phyloP scores from a whole-genome alignment of 2,888 invertebrate species.

The Luperina nickerlii region DNA sequence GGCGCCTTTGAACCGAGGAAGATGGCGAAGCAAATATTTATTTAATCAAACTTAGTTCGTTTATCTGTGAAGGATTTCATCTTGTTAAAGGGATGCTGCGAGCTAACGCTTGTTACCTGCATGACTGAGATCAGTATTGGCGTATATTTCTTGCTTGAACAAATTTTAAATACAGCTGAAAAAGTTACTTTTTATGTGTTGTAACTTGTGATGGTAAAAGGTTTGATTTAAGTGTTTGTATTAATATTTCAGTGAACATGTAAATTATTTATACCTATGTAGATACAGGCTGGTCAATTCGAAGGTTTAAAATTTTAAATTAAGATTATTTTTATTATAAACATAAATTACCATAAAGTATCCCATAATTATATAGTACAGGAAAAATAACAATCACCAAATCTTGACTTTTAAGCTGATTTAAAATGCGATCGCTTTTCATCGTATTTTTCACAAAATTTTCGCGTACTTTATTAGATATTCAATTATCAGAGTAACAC shows the following conservation, averaged over 20 bases:
- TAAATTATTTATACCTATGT: background rate
- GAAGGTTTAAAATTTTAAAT: background rate
- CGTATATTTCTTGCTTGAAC: slow-evolving; percentile 37
- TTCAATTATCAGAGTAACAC: background rate
- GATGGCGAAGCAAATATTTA: slow-evolving; percentile 55
- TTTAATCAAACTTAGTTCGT: slow-evolving; percentile 53
- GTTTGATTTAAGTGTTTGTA: background rate
- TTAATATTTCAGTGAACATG: background rate
- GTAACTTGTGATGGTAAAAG: background rate
- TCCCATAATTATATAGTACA: background rate
- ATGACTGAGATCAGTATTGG: slow-evolving; percentile 33
- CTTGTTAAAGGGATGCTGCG: slow-evolving; percentile 49
- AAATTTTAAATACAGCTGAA: background rate
- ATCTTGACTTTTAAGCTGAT: background rate
- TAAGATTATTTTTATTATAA: background rate
- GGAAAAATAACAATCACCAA: background rate
- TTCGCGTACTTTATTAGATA: background rate
- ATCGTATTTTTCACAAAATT: background rate
- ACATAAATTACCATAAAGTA: background rate
- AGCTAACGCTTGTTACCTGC: slow-evolving; percentile 58
- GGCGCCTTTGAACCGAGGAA: slow-evolving; percentile 30
- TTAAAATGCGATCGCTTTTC: background rate
- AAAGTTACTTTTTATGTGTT: slow-evolving; percentile 1
- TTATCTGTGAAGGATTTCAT: slow-evolving; percentile 52
- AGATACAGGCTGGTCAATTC: background rate